These are phyloP conservation scores for Neopelma chrysocephalum DNA, from an alignment of 2,797 vertebrate species.

Conservation along the genomic window DNA sequence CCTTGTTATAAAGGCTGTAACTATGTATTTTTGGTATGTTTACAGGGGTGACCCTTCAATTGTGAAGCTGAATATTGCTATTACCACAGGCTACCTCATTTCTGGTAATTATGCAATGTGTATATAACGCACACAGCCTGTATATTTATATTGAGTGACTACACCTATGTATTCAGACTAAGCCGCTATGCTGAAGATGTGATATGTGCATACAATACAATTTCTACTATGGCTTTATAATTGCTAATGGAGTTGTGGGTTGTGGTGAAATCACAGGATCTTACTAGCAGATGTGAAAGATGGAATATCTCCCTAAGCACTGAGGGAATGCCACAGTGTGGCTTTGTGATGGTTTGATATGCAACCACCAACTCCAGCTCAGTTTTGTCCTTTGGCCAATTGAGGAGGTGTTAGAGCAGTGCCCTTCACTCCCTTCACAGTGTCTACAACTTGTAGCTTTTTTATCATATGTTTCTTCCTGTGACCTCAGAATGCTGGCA, in stretches of 20 bases:
- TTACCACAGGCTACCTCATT: constrained; percentile 98
- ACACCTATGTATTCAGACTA: not conserved
- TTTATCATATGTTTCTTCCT: not conserved
- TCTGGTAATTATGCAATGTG: constrained; percentile 85
- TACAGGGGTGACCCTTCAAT: constrained; percentile 91
- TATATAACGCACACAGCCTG: not conserved
- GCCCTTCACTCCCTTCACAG: not conserved
- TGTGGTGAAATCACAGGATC: not conserved
- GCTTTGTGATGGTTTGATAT: not conserved
- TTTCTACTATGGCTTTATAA: not conserved
- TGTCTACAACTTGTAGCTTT: not conserved
- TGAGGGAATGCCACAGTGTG: not conserved
- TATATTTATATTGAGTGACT: not conserved
- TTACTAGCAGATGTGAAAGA: not conserved
- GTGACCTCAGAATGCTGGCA: not conserved
- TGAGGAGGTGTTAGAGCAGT: not conserved
- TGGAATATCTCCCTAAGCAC: not conserved
- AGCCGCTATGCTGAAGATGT: not conserved
- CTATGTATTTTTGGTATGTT: constrained; percentile 36
- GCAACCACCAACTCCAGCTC: not conserved
- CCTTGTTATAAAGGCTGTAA: not conserved
- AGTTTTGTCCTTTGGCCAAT: not conserved
- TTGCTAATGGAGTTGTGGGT: not conserved
- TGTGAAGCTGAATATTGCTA: constrained; percentile 92
- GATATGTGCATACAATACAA: not conserved